Base-by-base conservation (phyloP, 2,797 vertebrate genomes). In the Silurus aristotelis region DNA sequence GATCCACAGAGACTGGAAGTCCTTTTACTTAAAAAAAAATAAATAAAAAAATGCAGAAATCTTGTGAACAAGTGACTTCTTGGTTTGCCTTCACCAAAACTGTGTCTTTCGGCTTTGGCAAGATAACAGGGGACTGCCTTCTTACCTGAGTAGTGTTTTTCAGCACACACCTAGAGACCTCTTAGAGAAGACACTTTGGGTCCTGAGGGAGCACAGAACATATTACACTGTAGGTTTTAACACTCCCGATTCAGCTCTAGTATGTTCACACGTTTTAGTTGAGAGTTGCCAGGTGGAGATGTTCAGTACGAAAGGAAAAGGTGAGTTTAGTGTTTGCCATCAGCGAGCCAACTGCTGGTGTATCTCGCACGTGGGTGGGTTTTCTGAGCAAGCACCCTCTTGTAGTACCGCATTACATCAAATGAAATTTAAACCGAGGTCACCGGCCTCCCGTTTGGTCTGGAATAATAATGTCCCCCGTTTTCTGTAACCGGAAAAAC, bases 181-280 rank as follows among this genome's bases (percentile, higher is more conserved):
- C 10, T 43, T 46, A n/a, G 25, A 38, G 56, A 58, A 58, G 25
- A 76, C n/a, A 31, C 25, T 56, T 27, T 12, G 22, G 12, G 17
- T 61, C 27, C 17, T 60, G 56, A 56, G 52, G 27, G 55, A 31
- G 7, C 75, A 22, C 25, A 77, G 9, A 1, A 31, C 17, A n/a
- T 10, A 48, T 71, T 70, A 22, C 14, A 8, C 19, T 22, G 5
- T 46, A 22, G 6, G 20, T 48, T 15, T 3, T 55, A 7, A 46
- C 19, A 43, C 13, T 52, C 46, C 6, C 2, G 72, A 25, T 61
- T 43, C n/a, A 22, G 56, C 10, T 25, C 75, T 77, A 19, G 13
- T 12, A 9, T 64, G 64, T 67, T 81, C 20, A 67, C 52, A 8
- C 55, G 9, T 66, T 81, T 80, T 80, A 66, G 15, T 66, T 66